These are phyloP conservation scores for Promerops cafer DNA, from an alignment of 2,113 vertebrate species.

Conservation along the genomic window DNA sequence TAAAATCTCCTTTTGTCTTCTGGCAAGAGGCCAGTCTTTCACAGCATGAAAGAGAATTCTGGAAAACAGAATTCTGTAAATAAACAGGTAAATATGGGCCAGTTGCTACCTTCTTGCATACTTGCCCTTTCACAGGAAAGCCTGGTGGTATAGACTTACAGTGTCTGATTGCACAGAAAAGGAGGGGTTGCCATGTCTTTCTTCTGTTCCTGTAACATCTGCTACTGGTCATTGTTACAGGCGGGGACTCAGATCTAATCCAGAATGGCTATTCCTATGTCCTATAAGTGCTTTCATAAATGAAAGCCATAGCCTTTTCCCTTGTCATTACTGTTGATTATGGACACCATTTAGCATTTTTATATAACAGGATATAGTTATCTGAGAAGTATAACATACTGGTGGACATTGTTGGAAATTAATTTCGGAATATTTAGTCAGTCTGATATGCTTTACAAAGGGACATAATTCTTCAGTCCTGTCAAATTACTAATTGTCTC, in stretches of 20 bases:
- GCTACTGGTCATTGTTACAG: slow-evolving; percentile 13
- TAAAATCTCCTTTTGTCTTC: background rate
- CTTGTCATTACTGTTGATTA: background rate
- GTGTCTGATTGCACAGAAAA: background rate
- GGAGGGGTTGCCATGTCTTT: background rate
- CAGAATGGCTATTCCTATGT: background rate
- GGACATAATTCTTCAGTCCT: background rate
- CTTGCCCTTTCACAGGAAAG: background rate
- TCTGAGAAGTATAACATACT: background rate
- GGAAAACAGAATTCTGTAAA: background rate
- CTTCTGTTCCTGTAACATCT: background rate
- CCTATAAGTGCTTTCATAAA: background rate
- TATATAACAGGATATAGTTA: background rate
- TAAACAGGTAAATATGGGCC: background rate
- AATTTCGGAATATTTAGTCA: background rate
- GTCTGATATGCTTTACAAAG: background rate
- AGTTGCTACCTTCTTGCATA: background rate
- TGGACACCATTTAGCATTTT: background rate
- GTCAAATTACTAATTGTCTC: background rate
- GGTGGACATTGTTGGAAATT: background rate
- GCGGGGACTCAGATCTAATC: background rate
- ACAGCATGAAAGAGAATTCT: background rate
- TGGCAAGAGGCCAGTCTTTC: background rate
- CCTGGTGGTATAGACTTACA: background rate
- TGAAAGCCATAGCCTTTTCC: background rate